Conservation (phyloP, 2,888 invertebrate genomes). For the Leptinotarsa haldemani region DNA sequence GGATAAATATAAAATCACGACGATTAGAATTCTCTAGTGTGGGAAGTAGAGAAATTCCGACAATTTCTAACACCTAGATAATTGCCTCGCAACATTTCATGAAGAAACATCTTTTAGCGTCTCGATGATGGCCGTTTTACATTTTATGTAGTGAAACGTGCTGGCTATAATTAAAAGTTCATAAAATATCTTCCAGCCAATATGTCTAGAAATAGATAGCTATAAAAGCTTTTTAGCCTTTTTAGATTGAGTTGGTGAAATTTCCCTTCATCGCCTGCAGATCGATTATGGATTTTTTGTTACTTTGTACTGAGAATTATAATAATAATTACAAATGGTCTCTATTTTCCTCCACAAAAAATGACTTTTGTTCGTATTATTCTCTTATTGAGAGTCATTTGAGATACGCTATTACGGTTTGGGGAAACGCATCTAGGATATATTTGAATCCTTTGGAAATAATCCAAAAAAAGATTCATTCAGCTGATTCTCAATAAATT, state of each 20-base stretch:
- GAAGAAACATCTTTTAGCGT: background rate
- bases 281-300: background rate
- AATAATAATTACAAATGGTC: too few species aligned
- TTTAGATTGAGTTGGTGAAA: background rate
- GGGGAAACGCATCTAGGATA: too few species aligned
- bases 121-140: background rate
- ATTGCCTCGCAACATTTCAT: background rate
- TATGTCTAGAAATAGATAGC: constrained; percentile 2
- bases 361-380: too few species aligned
- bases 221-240: constrained; percentile 4
- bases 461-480: too few species aligned
- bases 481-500: too few species aligned
- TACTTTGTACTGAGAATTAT: background rate
- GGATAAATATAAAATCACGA: too few species aligned
- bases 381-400: too few species aligned
- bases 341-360: too few species aligned
- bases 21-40: too few species aligned
- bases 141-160: constrained; percentile 8
- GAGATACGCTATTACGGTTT: too few species aligned
- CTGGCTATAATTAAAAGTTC: constrained; percentile 12
- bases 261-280: background rate
- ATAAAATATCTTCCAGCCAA: constrained; percentile 15
- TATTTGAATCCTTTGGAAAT: too few species aligned
- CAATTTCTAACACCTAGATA: background rate
- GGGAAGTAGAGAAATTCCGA: background rate